Percentiles rank a stretch among this genome's conserved stretches.
Conservation (phyloP, 2,113 vertebrate genomes). For the Amazona guildingii region DNA sequence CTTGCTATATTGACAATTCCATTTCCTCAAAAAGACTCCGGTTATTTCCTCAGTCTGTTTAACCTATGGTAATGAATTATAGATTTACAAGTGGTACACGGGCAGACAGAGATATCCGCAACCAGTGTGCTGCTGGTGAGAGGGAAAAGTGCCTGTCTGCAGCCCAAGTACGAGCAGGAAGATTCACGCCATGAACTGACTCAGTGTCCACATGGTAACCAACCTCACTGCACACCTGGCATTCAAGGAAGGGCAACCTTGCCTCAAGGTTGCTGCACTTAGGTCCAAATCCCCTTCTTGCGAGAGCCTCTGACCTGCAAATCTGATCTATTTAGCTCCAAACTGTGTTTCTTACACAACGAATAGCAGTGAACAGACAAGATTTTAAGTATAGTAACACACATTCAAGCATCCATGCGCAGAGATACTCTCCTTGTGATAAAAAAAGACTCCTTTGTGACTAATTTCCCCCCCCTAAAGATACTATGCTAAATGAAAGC, state of each 20-base stretch:
- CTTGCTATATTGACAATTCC: slow-evolving; percentile 55
- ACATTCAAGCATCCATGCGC: not conserved
- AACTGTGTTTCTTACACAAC: not conserved
- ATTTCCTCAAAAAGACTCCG: slow-evolving; percentile 9
- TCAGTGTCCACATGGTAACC: not conserved
- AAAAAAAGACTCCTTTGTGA: not conserved
- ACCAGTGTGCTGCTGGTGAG: not conserved
- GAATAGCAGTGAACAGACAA: not conserved
- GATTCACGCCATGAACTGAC: not conserved
- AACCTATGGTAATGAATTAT: slow-evolving; percentile 41
- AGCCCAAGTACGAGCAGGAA: not conserved
- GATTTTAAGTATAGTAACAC: not conserved
- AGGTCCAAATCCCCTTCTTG: slow-evolving; percentile 22
- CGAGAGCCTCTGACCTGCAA: slow-evolving; percentile 22
- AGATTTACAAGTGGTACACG: not conserved
- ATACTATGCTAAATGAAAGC: not conserved
- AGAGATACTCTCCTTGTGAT: not conserved
- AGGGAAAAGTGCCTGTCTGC: not conserved
- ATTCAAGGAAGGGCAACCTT: not conserved
- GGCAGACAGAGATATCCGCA: not conserved
- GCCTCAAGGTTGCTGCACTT: slow-evolving; percentile 11
- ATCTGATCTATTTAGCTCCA: not conserved
- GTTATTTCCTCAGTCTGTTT: slow-evolving; percentile 37
- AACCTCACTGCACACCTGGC: slow-evolving; percentile 9
- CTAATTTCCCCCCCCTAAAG: not conserved